A percentile compares a stretch with the other conserved stretches of the same genome.
phyloP scores from a whole-genome alignment of 2,888 invertebrate species.

The Melieria omissa region DNA sequence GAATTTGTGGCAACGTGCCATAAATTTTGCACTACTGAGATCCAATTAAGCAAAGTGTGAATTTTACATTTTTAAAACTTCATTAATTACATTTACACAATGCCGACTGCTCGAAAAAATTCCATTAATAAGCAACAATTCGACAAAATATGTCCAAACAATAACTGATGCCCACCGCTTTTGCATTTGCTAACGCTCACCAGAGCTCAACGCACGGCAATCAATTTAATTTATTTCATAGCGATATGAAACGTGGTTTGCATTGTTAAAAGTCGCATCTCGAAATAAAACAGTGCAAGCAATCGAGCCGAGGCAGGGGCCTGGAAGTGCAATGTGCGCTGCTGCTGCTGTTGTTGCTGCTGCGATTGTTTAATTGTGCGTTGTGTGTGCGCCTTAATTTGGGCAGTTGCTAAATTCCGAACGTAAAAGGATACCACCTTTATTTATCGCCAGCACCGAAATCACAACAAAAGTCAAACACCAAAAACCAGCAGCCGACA shows the following conservation, averaged over 20 bases:
- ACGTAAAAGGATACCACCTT: slow-evolving; percentile 2
- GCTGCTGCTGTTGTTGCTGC: too few relatives aligned
- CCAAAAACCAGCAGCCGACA: neutral
- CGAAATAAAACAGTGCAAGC: neutral
- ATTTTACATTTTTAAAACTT: slow-evolving; percentile 32
- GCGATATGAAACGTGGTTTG: slow-evolving; percentile 27
- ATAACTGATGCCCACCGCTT: too few relatives aligned
- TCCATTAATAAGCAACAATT: neutral
- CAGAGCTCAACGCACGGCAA: neutral
- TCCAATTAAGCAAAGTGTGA: slow-evolving; percentile 31
- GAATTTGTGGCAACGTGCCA: neutral
- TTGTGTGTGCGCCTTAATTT: neutral
- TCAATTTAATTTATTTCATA: slow-evolving; percentile 29
- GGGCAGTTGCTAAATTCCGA: slow-evolving; percentile 3
- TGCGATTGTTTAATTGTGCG: neutral
- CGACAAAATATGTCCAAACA: neutral
- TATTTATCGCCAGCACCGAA: neutral
- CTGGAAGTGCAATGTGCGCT: too few relatives aligned
- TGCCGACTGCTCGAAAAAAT: slow-evolving; percentile 5
- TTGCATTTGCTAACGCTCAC: too few relatives aligned
- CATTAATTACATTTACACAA: slow-evolving; percentile 22
- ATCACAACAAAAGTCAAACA: too few relatives aligned
- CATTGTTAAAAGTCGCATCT: slow-evolving; percentile 2
- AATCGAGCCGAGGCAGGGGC: neutral
- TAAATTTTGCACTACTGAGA: slow-evolving; percentile 8